Base-by-base conservation (phyloP, 2,888 invertebrate genomes). In the Phengaris arion region DNA sequence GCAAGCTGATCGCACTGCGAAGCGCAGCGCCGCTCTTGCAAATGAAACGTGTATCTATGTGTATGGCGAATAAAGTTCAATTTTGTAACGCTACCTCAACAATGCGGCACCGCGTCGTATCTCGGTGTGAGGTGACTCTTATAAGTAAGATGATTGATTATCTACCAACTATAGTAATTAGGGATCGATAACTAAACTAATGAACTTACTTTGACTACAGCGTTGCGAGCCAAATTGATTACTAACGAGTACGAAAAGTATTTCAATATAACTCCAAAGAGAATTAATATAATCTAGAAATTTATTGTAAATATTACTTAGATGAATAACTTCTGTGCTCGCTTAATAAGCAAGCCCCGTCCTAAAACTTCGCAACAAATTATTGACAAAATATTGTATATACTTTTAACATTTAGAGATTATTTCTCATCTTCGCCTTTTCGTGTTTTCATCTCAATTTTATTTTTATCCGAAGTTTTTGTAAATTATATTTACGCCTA, bases 311-410 rank as follows among this genome's bases (percentile, higher is more conserved):
- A 15, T 70, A 52, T 15, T n/a, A 70, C 48, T 70, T 22, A 48
- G 51, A 51, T 70, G 51, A 70, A 51, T 70, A 70, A 52, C 70
- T 70, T 70, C 70, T 69, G 69, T 46, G 45, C 5, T 48, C n/a
- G 46, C 52, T 48, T 48, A 48, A 51, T 46, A 64, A 10, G 59
- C 59, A 22, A 15, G 59, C 35, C 64, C 35, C 64, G 64, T 35
- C 35, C 45, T 13, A 45, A 64, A 64, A 64, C 35, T 64, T 64
- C 45, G 45, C 35, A 64, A 64, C 64, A 64, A 64, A 64, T 64
- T 64, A 64, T 45, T 64, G 35, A 64, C 64, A 64, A 35, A 64
- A 64, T 35, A 35, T 64, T 35, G 35, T 64, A 64, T 64, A 35
- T 64, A 64, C 64, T 64, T 35, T 64, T 6, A 64, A 45, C 35